Percentiles rank a stretch among this genome's conserved stretches.
phyloP scores from a whole-genome alignment of 2,113 vertebrate genomes.

The Maccullochella peelii region DNA sequence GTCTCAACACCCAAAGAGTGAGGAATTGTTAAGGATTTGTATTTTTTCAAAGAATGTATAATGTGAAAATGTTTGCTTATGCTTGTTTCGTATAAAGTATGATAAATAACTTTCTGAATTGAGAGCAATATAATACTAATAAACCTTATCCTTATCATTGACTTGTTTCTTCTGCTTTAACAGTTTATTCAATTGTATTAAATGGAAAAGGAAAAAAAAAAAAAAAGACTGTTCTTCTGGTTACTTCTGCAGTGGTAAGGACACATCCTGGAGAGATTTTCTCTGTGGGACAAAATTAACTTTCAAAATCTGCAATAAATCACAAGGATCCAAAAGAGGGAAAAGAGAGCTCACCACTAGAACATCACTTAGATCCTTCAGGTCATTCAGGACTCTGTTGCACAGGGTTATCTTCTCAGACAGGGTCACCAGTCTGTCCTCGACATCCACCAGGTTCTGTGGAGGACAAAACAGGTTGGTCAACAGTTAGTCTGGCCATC shows the following conservation, averaged over 20 bases:
- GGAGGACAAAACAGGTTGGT: too few species aligned
- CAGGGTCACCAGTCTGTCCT: constrained; percentile 30
- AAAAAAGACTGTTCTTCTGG: not conserved
- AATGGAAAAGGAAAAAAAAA: not conserved
- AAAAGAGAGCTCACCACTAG: constrained; percentile 60
- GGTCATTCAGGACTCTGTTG: constrained; percentile 64
- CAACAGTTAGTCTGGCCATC: fast-evolving
- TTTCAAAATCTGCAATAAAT: fast-evolving
- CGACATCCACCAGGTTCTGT: constrained; percentile 40
- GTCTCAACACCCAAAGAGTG: constrained; percentile 90
- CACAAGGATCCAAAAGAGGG: fast-evolving
- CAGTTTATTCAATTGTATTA: constrained; percentile 38
- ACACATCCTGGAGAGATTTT: constrained; percentile 64
- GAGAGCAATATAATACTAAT: constrained; percentile 99
- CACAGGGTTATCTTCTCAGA: constrained; percentile 65
- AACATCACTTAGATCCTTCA: constrained; percentile 57
- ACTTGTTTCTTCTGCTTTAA: not conserved
- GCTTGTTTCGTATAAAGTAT: constrained; percentile 98
- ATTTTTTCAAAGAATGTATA: constrained; percentile 96
- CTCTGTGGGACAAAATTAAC: constrained; percentile 49
- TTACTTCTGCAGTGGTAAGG: constrained; percentile 39
- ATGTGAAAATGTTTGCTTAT: constrained; percentile 94
- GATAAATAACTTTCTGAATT: constrained; percentile 92
- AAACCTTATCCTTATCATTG: constrained; percentile 89
- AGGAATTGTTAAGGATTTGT: constrained; percentile 89